phyloP scores from a whole-genome alignment of 2,113 vertebrate genomes.

The Laticauda colubrina region DNA sequence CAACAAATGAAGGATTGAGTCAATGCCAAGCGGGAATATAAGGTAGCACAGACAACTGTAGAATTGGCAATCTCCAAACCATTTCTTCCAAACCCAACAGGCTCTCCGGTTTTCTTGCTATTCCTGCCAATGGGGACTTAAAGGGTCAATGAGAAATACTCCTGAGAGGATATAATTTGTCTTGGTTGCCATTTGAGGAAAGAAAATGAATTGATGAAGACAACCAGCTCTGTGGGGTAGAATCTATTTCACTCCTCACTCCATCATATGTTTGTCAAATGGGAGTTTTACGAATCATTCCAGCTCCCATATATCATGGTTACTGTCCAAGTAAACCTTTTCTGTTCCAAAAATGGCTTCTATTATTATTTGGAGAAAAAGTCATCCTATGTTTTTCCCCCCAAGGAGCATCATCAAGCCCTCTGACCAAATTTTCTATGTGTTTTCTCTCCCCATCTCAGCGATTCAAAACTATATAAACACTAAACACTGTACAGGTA shows the following conservation, averaged over 20 bases:
- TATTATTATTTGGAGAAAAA: background rate
- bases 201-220: slow-evolving; percentile 38
- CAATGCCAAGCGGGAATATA: slow-evolving; percentile 24
- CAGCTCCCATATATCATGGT: background rate
- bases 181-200: background rate
- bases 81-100: slow-evolving; percentile 1
- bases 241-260: slow-evolving; percentile 24
- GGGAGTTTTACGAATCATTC: slow-evolving; percentile 20
- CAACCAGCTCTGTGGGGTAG: background rate
- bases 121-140: slow-evolving; percentile 5
- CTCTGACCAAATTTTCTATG: accelerated
- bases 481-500: no score
- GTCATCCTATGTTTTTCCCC: slow-evolving; percentile 19
- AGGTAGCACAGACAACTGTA: slow-evolving; percentile 14
- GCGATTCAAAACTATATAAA: background rate
- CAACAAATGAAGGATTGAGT: slow-evolving; percentile 49
- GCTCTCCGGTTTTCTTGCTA: slow-evolving; percentile 9
- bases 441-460: background rate
- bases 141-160: slow-evolving; percentile 23
- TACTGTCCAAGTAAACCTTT: slow-evolving; percentile 39
- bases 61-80: slow-evolving; percentile 23
- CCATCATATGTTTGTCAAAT: slow-evolving; percentile 32
- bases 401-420: slow-evolving; percentile 31
- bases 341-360: slow-evolving; percentile 14
- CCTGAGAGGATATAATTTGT: background rate